Evolutionary conservation across 2,888 invertebrate species (phyloP), one percentile per base, ranked within the genome.

Genomic region (Kuschelorhynchus macadamiae): DNA sequence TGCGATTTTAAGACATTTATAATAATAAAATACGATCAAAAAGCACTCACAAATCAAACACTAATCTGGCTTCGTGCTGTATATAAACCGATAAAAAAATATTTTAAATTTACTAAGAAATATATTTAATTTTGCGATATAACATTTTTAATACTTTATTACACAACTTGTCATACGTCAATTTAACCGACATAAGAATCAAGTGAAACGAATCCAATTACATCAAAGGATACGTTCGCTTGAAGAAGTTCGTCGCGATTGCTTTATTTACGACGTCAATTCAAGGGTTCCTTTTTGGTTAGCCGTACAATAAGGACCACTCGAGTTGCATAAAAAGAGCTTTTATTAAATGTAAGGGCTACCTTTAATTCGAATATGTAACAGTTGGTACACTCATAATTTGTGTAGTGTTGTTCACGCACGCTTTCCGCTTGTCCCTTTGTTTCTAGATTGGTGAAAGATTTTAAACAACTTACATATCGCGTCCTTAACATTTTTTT

Each of bases 311-410:
- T 32, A 39, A 61, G 49, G 18, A 52, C 42, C 50, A 18, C 61
- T 61, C 20, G 21, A 61, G 50, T 14, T 25, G 1, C 11, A 8
- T 18, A 41, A 21, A 49, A 57, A 59, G 56, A 44, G 36, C 65
- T 52, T 50, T 65, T 52, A 56, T 50, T 65, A 33, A 65, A 56
- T n/a, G 25, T 57, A 71, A 67, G 71, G 69, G 65, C 71, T 25
- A 25, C 73, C 72, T 72, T 72, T 68, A 68, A 66, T 70, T 66
- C 69, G 74, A 74, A 72, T 74, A 71, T 73, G 75, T 76, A 77
- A 77, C 77, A 77, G 77, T 77, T 77, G 77, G 77, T 75, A 69
- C 69, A 74, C 75, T 76, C 71, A 74, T 41, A 47, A 47, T 64
- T 76, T 63, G 61, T 75, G 62, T 63, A 74, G 73, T 70, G 67